Percentiles rank a stretch among this genome's conserved stretches.
Conservation (phyloP, 2,113 vertebrate genomes). For the Podilymbus podiceps region DNA sequence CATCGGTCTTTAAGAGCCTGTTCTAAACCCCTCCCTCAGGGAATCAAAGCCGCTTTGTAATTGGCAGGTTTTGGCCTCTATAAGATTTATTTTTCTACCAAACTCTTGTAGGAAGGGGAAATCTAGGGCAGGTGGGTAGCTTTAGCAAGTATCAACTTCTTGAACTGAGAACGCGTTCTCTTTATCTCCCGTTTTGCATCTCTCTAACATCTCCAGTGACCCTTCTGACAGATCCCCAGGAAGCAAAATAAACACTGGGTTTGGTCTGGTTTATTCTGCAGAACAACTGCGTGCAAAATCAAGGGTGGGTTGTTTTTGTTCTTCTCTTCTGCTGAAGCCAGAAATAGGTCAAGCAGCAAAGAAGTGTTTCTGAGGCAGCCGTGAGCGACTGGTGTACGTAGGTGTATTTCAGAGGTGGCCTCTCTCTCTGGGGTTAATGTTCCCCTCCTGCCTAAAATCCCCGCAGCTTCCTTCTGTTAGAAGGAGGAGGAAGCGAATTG, state of each 20-base stretch:
- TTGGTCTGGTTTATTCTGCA: neutral
- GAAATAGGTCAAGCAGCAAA: constrained; percentile 61
- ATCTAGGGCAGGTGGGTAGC: neutral
- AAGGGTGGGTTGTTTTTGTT: neutral
- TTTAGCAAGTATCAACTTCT: neutral
- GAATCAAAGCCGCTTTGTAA: neutral
- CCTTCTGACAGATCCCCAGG: neutral
- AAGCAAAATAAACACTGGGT: neutral
- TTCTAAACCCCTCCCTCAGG: neutral
- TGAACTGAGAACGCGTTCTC: neutral
- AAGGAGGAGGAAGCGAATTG: constrained; percentile 56
- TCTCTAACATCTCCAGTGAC: neutral
- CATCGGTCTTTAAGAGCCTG: neutral
- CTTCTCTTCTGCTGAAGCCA: neutral
- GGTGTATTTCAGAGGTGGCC: constrained; percentile 55
- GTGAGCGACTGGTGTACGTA: neutral
- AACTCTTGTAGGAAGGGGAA: neutral
- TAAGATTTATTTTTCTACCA: neutral
- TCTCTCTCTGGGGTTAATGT: constrained; percentile 44
- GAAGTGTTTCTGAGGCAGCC: constrained; percentile 22
- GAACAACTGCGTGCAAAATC: constrained; percentile 18
- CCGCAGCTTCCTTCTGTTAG: constrained; percentile 14
- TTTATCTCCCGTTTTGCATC: constrained; percentile 21
- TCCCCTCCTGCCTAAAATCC: constrained; percentile 33
- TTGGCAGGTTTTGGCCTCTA: neutral